Evolutionary conservation across 1,140 invertebrate species (phyloP), one percentile per base, ranked within the genome.

Genomic region (Papilio aristodemus): DNA sequence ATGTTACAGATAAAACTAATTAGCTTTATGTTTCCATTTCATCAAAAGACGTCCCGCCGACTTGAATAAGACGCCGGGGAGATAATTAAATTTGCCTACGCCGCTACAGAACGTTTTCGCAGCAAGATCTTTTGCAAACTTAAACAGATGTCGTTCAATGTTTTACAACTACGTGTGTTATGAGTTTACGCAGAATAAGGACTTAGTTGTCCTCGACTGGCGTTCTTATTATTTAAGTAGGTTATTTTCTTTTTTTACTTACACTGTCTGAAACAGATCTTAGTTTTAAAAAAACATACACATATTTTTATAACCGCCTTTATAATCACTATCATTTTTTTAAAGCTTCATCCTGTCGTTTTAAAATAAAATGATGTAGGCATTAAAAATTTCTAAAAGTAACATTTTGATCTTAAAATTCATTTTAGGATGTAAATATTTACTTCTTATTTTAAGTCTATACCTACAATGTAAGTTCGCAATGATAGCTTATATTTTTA

Each of bases 61-160:
- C 36, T 62, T 5, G 9, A 62, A 62, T 62, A 62, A 62, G 59
- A 39, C 36, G 59, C 14, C 59, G 36, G 17, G 9, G 7, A 62
- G 59, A 62, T 62, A 62, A 62, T 62, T 62, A 62, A 10, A 38
- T 62, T 62, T 62, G 32, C 36, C 17, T 19, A 37, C 59, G 32
- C n/a, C 32, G 32, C 59, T 39, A 22, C 10, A 19, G 59, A 62
- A 37, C 6, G 14, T 37, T 2, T 50, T 9, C 54, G 36, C n/a
- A n/a, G 27, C 58, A 17, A 39, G 59, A 38, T 62, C 36, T 62
- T 62, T 19, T 4, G 5, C 32, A 37, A 60, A 14, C 57, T 22
- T 50, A 50, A 50, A 50, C 46, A 50, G 46, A 22, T 13, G 46
- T 46, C 17, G 38, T 4, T 2, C 43, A 46, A 46, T 22, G 46